Conservation (phyloP, 2,113 vertebrate genomes). For the Nothoprocta pentlandii region DNA sequence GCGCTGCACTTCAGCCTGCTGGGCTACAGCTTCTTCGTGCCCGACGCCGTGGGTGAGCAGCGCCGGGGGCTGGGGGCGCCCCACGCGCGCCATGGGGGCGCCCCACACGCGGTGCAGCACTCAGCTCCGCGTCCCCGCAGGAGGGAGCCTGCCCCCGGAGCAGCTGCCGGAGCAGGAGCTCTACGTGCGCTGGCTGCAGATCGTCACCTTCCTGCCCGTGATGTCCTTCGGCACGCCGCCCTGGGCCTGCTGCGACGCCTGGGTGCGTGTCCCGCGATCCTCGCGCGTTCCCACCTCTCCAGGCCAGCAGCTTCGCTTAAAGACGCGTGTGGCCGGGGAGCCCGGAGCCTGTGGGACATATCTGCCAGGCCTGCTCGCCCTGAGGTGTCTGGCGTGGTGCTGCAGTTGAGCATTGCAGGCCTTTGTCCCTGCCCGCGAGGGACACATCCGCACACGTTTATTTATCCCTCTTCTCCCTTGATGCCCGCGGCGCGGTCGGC, state of each 20-base stretch:
- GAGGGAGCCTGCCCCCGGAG: slow-evolving; percentile 82
- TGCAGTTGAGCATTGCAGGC: too few relatives aligned
- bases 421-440: neutral
- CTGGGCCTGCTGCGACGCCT: slow-evolving; percentile 84
- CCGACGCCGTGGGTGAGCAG: slow-evolving; percentile 84
- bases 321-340: too few relatives aligned
- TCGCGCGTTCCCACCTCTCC: too few relatives aligned
- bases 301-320: too few relatives aligned
- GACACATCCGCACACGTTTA: too few relatives aligned
- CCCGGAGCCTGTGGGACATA: too few relatives aligned
- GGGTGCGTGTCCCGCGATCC: slow-evolving; percentile 68
- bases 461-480: neutral
- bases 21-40: slow-evolving; percentile 94
- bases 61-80: too few relatives aligned
- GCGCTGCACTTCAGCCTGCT: slow-evolving; percentile 90
- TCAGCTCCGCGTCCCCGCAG: slow-evolving; percentile 49
- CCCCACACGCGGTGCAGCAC: too few relatives aligned
- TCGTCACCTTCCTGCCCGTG: slow-evolving; percentile 88
- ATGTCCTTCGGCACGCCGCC: slow-evolving; percentile 89
- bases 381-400: rapidly evolving
- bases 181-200: slow-evolving; percentile 90
- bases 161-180: slow-evolving; percentile 82
- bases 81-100: too few relatives aligned
- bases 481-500: neutral
- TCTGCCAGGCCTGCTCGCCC: too few relatives aligned